Percentiles rank a stretch among this genome's conserved stretches.
Conservation (phyloP, 2,888 invertebrate species). For the Epinotia bilunana region DNA sequence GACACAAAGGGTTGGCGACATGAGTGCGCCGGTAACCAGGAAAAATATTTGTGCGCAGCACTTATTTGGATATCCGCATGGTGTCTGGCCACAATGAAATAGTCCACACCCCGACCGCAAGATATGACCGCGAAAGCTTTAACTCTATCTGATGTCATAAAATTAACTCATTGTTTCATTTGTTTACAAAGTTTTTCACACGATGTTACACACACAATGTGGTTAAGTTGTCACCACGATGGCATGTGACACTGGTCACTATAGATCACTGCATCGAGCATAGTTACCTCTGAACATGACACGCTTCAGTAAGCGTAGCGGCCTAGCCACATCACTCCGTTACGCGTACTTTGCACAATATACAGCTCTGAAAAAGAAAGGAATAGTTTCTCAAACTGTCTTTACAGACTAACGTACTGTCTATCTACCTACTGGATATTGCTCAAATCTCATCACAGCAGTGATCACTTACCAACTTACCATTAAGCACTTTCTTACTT, state of each 20-base stretch:
- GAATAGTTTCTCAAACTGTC: neutral
- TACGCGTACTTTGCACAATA: slow-evolving; percentile 13
- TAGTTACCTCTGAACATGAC: slow-evolving; percentile 23
- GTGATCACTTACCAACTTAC: neutral
- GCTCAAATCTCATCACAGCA: neutral
- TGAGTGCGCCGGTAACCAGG: too few relatives aligned
- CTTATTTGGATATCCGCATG: neutral
- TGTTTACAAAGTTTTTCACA: slow-evolving; percentile 13
- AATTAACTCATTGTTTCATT: neutral
- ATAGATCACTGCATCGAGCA: slow-evolving; percentile 16
- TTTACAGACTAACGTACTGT: too few relatives aligned
- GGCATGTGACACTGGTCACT: slow-evolving; percentile 30
- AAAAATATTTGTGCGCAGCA: too few relatives aligned
- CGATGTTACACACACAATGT: neutral
- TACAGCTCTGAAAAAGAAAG: slow-evolving; percentile 11
- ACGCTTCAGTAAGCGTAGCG: slow-evolving; percentile 23
- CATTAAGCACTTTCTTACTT: too few relatives aligned
- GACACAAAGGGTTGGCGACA: neutral
- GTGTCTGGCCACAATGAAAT: slow-evolving; percentile 1
- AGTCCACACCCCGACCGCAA: neutral
- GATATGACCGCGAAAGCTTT: neutral
- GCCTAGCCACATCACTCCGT: slow-evolving; percentile 18
- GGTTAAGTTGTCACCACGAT: neutral
- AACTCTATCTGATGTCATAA: neutral
- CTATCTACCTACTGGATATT: too few relatives aligned